Evolutionary conservation across 2,113 vertebrate genomes (phyloP).

Genomic region (Mellivora capensis): DNA sequence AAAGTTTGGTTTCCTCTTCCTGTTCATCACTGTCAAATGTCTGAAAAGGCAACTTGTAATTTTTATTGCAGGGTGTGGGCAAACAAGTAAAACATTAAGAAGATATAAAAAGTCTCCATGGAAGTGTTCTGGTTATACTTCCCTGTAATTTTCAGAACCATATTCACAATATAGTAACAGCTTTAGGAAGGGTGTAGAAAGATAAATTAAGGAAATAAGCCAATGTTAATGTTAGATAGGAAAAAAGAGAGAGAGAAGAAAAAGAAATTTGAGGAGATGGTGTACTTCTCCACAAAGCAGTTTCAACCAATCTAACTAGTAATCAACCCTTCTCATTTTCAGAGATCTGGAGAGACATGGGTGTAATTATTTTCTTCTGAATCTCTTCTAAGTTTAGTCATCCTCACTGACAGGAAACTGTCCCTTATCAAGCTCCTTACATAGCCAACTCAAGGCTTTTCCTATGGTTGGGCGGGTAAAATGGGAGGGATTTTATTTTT

Average conservation of each 20-base stretch:
- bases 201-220: conserved; percentile 45
- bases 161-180: conserved; percentile 20
- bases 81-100: not conserved
- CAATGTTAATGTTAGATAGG: not conserved
- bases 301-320: not conserved
- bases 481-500: not conserved
- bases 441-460: not conserved
- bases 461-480: not conserved
- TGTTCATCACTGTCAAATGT: conserved; percentile 9
- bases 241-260: not conserved
- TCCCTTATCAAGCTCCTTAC: not conserved
- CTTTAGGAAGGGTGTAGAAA: conserved; percentile 16
- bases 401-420: not conserved
- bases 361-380: conserved; percentile 44
- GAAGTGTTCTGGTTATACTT: conserved; percentile 29
- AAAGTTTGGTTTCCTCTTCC: not conserved
- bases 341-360: conserved; percentile 4
- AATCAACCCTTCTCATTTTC: not conserved
- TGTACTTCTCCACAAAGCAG: not conserved
- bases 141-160: conserved; percentile 44
- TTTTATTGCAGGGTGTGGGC: not conserved
- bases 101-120: not conserved
- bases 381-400: not conserved
- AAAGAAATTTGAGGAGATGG: not conserved
- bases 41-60: conserved; percentile 1